These are phyloP conservation scores for Cephus runcator DNA, from an alignment of 2,888 invertebrate species.

Conservation along the genomic window DNA sequence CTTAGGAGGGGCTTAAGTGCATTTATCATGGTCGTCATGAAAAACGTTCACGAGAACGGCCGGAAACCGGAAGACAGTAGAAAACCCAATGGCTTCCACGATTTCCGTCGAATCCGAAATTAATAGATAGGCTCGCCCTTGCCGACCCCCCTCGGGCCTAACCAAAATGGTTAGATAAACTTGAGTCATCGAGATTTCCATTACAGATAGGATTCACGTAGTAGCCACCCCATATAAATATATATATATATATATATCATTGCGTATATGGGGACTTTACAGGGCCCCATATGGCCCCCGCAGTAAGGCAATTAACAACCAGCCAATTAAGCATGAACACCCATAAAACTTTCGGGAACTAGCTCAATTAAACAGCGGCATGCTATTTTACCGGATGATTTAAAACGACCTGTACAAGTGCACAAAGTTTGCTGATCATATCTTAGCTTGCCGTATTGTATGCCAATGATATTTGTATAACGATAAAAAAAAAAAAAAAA, in stretches of 20 bases:
- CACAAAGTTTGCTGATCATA: background rate
- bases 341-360: background rate
- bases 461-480: background rate
- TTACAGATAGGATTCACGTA: background rate
- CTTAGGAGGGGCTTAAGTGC: background rate
- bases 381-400: conserved; percentile 1
- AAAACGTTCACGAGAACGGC: background rate
- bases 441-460: background rate
- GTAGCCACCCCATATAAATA: background rate
- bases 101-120: background rate
- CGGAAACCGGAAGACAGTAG: background rate
- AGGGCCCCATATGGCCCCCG: conserved; percentile 1
- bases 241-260: background rate
- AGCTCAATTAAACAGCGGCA: background rate
- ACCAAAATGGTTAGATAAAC: conserved; percentile 1
- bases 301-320: background rate
- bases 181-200: conserved; percentile 4
- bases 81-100: background rate
- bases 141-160: background rate
- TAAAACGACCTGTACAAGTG: background rate
- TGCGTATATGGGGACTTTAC: background rate
- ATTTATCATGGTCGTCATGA: background rate
- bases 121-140: background rate
- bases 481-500: background rate
- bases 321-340: conserved; percentile 2